Evolutionary conservation across 2,113 vertebrate genomes (phyloP).

Genomic region (Probosciger aterrimus): DNA sequence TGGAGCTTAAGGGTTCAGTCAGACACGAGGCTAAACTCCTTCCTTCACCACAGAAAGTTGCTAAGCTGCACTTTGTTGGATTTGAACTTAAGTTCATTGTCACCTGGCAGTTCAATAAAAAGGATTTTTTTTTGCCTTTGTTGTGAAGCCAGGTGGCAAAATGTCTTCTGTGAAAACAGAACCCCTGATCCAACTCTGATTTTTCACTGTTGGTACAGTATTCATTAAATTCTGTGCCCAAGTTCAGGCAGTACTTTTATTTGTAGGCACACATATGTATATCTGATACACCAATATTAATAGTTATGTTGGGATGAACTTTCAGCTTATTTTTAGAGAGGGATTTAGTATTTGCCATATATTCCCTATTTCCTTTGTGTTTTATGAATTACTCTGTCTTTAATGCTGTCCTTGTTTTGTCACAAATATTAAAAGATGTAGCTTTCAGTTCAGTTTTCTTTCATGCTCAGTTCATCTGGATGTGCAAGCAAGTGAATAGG

Average conservation of each 20-base stretch:
- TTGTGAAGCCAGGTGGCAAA: slow-evolving; percentile 50
- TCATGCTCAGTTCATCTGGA: not conserved
- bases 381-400: not conserved
- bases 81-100: slow-evolving; percentile 37
- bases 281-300: not conserved
- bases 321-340: not conserved
- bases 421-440: not conserved
- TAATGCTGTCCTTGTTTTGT: slow-evolving; percentile 36
- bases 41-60: slow-evolving; percentile 25
- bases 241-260: not conserved
- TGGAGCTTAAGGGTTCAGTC: not conserved
- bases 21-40: not conserved
- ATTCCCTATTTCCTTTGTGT: not conserved
- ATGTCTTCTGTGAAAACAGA: slow-evolving; percentile 20
- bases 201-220: not conserved
- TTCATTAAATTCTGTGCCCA: not conserved
- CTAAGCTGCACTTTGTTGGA: slow-evolving; percentile 5
- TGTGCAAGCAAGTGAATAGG: not conserved
- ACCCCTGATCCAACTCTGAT: not conserved
- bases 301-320: not conserved
- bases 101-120: slow-evolving; percentile 43
- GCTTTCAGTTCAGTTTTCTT: not conserved
- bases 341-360: not conserved
- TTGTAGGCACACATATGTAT: not conserved
- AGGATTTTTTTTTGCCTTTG: not conserved